Conservation (phyloP, 2,888 invertebrate genomes). For the Apamea monoglypha region DNA sequence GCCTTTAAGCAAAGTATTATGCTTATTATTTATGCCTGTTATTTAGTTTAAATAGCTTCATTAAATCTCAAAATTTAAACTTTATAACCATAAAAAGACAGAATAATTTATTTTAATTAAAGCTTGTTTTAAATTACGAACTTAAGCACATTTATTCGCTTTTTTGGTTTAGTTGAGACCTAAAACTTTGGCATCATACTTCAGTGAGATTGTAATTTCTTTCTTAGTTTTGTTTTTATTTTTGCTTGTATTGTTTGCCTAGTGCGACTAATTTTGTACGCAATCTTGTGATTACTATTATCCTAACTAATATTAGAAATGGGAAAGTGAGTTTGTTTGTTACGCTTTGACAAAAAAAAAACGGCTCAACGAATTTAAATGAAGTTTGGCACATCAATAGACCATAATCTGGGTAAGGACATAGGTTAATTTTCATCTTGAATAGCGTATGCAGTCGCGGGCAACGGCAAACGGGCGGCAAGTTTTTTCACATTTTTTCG, state of each 20-base stretch:
- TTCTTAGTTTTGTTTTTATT: no score
- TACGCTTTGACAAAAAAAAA: no score
- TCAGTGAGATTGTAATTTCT: background rate
- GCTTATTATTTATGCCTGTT: background rate
- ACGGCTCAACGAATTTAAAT: no score
- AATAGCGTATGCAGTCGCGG: background rate
- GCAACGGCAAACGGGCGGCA: background rate
- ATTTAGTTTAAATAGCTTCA: background rate
- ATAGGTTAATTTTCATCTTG: no score
- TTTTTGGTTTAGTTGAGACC: background rate
- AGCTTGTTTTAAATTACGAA: background rate
- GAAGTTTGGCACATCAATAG: no score
- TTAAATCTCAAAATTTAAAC: background rate
- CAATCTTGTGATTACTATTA: no score
- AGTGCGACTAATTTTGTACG: no score
- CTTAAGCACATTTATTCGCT: background rate
- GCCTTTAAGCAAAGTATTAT: background rate
- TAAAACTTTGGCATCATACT: background rate
- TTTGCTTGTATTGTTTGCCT: no score
- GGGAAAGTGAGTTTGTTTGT: no score
- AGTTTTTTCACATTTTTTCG: no score
- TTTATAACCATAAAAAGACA: background rate
- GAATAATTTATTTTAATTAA: conserved; percentile 2
- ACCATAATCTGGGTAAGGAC: no score
- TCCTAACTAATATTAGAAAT: no score